phyloP scores from a whole-genome alignment of 2,113 vertebrate species.

The Pagrus major region DNA sequence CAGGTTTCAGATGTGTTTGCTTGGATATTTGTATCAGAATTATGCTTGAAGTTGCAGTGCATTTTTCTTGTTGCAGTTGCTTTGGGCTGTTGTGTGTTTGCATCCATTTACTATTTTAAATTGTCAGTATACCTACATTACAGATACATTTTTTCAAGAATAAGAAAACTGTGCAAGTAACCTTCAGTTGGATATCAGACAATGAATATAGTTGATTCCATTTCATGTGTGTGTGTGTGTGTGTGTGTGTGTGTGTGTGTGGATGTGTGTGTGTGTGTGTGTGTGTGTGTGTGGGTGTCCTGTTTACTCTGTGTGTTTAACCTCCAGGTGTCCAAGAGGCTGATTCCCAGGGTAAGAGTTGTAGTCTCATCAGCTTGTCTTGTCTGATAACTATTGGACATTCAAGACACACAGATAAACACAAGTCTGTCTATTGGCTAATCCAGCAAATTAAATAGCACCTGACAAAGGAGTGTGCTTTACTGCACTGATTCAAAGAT shows the following conservation, averaged over 20 bases:
- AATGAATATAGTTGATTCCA: neutral
- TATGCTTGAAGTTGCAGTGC: neutral
- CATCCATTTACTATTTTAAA: neutral
- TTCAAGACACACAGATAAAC: neutral
- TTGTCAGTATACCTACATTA: neutral
- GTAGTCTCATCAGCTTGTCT: neutral
- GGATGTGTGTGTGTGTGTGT: neutral
- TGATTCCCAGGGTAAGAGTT: slow-evolving; percentile 67
- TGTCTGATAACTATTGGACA: neutral
- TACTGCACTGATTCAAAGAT: neutral
- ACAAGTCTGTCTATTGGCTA: neutral
- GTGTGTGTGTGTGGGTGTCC: slow-evolving; percentile 44
- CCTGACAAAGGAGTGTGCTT: too few relatives aligned
- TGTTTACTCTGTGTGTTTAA: slow-evolving; percentile 36
- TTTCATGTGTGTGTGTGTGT: neutral
- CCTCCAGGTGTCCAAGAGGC: slow-evolving; percentile 63
- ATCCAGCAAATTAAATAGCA: neutral
- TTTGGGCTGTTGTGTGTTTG: slow-evolving; percentile 5
- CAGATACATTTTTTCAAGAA: neutral
- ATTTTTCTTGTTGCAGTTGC: neutral
- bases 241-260: slow-evolving; percentile 46
- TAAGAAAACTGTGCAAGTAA: neutral
- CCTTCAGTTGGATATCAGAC: neutral
- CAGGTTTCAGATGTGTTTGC: neutral
- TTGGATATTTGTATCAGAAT: neutral